phyloP scores from a whole-genome alignment of 2,113 vertebrate species.

The Atlantisia rogersi region DNA sequence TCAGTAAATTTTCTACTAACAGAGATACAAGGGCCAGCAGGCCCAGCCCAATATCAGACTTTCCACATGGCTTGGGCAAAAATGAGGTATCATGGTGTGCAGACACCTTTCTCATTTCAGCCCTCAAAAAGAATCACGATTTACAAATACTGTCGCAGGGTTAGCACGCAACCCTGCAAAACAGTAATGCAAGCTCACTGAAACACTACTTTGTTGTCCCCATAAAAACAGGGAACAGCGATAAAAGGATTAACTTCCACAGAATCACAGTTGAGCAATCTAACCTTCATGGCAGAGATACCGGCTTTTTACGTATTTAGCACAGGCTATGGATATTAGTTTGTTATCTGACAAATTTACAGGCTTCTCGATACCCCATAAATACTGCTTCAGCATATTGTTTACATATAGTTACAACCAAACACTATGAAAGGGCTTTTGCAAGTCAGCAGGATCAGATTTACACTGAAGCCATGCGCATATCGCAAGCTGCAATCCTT shows the following conservation, averaged over 20 bases:
- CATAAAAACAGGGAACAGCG: background rate
- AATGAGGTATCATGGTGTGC: background rate
- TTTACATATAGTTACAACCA: background rate
- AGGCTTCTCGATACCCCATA: background rate
- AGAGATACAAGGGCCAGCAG: background rate
- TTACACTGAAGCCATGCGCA: background rate
- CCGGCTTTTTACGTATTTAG: background rate
- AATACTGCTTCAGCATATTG: background rate
- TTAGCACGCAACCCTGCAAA: background rate
- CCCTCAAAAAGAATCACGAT: background rate
- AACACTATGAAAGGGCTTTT: background rate
- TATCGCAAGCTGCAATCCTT: background rate
- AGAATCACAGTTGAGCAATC: background rate
- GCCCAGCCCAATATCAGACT: background rate
- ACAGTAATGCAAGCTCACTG: background rate
- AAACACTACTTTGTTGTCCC: background rate
- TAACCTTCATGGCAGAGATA: background rate
- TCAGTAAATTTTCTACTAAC: background rate
- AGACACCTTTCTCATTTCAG: background rate
- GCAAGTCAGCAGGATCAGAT: background rate
- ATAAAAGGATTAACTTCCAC: conserved; percentile 35
- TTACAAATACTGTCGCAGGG: background rate
- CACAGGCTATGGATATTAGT: background rate
- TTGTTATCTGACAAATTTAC: background rate
- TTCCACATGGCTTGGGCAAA: background rate